Evolutionary conservation across 2,888 invertebrate genomes (phyloP).

Genomic region (Bimastos eiseni): DNA sequence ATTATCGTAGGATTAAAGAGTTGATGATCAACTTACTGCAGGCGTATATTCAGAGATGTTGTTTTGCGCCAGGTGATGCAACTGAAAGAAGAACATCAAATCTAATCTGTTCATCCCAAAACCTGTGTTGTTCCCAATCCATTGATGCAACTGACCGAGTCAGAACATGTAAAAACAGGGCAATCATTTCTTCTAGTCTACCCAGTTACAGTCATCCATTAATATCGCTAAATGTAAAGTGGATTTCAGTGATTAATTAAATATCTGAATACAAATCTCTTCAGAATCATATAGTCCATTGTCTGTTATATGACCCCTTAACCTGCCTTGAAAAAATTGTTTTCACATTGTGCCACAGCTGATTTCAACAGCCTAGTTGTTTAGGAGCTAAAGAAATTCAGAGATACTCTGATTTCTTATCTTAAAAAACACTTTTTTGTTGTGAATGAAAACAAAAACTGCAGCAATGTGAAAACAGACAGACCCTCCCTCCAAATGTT

Average conservation of each 20-base stretch:
- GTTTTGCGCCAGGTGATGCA: slow-evolving; percentile 55
- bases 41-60: slow-evolving; percentile 36
- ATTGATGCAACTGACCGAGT: background rate
- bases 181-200: background rate
- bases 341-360: background rate
- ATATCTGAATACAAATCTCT: background rate
- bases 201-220: background rate
- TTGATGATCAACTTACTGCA: background rate
- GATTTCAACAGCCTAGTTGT: background rate
- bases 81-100: slow-evolving; percentile 46
- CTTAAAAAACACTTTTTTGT: background rate
- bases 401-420: background rate
- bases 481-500: slow-evolving; percentile 43
- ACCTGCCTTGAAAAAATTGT: background rate
- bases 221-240: background rate
- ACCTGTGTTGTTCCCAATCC: background rate
- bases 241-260: background rate
- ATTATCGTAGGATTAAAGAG: background rate
- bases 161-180: background rate
- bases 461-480: background rate
- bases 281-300: background rate
- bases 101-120: background rate
- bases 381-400: background rate
- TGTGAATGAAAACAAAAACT: background rate
- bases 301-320: background rate